These are phyloP conservation scores for Drosophila austrosaltans DNA, from an alignment of 2,888 invertebrate species.

Conservation along the genomic window DNA sequence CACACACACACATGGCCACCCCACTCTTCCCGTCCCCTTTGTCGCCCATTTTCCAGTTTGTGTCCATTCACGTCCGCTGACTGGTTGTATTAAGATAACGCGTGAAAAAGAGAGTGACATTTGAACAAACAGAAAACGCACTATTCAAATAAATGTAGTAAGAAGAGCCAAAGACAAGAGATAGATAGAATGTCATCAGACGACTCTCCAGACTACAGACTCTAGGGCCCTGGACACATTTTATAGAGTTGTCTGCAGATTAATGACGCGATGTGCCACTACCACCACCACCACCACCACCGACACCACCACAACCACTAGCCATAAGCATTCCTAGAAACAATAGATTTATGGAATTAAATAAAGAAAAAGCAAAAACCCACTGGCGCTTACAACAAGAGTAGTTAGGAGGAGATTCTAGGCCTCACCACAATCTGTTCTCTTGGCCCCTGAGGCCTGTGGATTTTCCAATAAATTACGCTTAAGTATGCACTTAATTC, in stretches of 20 bases:
- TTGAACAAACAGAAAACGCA: slow-evolving; percentile 63
- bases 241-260: slow-evolving; percentile 48
- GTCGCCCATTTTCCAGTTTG: too few species aligned
- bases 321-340: slow-evolving; percentile 53
- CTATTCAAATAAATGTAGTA: slow-evolving; percentile 65
- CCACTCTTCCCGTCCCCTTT: neutral
- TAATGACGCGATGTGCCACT: slow-evolving; percentile 63
- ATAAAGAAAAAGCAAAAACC: slow-evolving; percentile 22
- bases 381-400: slow-evolving; percentile 39
- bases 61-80: slow-evolving; percentile 1
- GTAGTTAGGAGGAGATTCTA: slow-evolving; percentile 24
- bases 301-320: neutral
- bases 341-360: slow-evolving; percentile 66
- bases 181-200: slow-evolving; percentile 46
- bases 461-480: slow-evolving; percentile 78
- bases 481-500: slow-evolving; percentile 79
- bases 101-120: slow-evolving; percentile 58
- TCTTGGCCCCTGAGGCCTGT: slow-evolving; percentile 53
- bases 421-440: slow-evolving; percentile 43
- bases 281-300: neutral
- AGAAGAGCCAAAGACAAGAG: slow-evolving; percentile 17
- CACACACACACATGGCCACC: neutral
- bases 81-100: slow-evolving; percentile 55
- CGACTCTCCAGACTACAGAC: slow-evolving; percentile 16
- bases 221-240: slow-evolving; percentile 4